Base-by-base conservation (phyloP, 2,888 invertebrate genomes). In the Lysandra coridon region DNA sequence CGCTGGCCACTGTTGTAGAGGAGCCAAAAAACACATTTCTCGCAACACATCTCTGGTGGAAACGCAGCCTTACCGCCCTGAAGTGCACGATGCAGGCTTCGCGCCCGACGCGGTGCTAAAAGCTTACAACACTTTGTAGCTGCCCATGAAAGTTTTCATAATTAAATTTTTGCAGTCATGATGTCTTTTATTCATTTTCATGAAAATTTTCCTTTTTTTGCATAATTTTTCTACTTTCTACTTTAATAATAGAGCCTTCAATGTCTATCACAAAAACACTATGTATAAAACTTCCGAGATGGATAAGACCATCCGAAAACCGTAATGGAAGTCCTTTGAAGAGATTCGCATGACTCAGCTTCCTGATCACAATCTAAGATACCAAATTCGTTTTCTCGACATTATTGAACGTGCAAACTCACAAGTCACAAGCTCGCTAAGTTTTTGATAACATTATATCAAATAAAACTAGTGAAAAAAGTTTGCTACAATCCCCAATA, bases 341-440 rank as follows among this genome's bases (percentile, higher is more conserved):
- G 64, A 64, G 23, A 64, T 30, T 64, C 23, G 12, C 64, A 64
- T 30, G 64, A 64, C 64, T 64, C 64, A 64, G 64, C 64, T 23
- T 23, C 23, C 64, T 23, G 30, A 64, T 64, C 64, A 6, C 23
- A 64, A 64, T 30, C 64, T 64, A 64, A 64, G 30, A 30, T 30
- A 64, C 57, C 57, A 57, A 14, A 57, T 57, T 30, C 64, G 23
- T 64, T 64, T 64, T 23, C 30, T 64, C 30, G 10, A 30, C 10
- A 30, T 23, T 30, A 30, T 30, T 10, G 30, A 12, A 69, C 12
- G 33, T 69, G 69, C 4, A 14, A 12, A 33, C 30, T 33, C 1
- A 69, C 30, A 69, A 69, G 3, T 64, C 3, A 64, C 64, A 30
- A 64, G 30, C 64, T 64, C 23, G 30, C 64, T 3, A 64, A 64